A percentile compares a stretch with the other conserved stretches of the same genome.
phyloP scores from a whole-genome alignment of 2,797 vertebrate genomes.

The Falco novaeseelandiae region DNA sequence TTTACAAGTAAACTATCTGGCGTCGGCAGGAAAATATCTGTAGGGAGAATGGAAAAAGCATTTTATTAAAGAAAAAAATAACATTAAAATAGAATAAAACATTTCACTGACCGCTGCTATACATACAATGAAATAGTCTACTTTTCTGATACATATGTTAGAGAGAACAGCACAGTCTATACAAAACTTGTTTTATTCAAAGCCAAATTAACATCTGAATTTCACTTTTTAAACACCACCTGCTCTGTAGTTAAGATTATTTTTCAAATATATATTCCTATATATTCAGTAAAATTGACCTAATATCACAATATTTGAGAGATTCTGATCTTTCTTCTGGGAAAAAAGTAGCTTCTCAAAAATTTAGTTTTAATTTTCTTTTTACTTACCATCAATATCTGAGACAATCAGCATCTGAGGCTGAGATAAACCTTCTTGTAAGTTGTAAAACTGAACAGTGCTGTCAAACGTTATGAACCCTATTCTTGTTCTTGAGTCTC shows the following conservation, averaged over 20 bases:
- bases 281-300: neutral
- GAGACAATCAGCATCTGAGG: constrained; percentile 98
- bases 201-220: neutral
- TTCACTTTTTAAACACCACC: neutral
- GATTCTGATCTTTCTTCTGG: neutral
- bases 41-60: neutral
- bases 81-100: neutral
- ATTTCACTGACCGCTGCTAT: neutral
- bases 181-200: neutral
- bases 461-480: constrained; percentile 97
- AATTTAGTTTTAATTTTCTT: neutral
- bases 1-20: constrained; percentile 96
- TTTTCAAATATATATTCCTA: neutral
- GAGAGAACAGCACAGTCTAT: neutral
- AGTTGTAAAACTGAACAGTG: constrained; percentile 97
- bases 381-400: constrained; percentile 90
- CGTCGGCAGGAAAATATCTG: constrained; percentile 94
- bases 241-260: neutral
- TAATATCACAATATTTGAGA: neutral
- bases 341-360: neutral
- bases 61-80: neutral
- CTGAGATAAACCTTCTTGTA: constrained; percentile 94
- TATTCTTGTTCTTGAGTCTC: constrained; percentile 91
- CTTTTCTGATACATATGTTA: neutral
- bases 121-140: neutral